Evolutionary conservation across 2,888 invertebrate genomes (phyloP).

Genomic region (Flabesymbios commensalis): DNA sequence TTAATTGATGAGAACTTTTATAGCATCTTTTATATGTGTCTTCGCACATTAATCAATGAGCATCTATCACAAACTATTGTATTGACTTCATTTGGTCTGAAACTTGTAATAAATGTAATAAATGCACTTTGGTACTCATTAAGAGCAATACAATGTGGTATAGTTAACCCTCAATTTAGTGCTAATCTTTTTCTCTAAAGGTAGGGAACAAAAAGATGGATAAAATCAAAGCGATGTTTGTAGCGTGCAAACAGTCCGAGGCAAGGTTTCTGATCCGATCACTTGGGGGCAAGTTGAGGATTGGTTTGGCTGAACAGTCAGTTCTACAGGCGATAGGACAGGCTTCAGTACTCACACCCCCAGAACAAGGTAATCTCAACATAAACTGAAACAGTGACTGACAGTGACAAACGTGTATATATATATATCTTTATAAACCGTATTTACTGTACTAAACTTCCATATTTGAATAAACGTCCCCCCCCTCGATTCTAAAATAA

Average conservation of each 20-base stretch:
- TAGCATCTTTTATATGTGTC: no score
- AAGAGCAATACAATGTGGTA: no score
- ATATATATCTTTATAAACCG: background rate
- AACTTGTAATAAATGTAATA: no score
- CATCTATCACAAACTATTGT: no score
- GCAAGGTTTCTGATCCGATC: conserved; percentile 89
- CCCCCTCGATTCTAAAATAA: no score
- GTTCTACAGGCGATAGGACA: conserved; percentile 85
- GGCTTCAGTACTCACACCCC: conserved; percentile 80
- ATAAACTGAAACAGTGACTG: background rate
- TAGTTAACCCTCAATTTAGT: no score
- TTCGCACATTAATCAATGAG: no score
- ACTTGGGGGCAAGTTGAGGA: conserved; percentile 88
- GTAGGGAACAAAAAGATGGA: conserved; percentile 78
- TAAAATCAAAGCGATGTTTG: conserved; percentile 88
- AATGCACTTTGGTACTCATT: no score
- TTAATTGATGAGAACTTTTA: no score
- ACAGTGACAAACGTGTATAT: background rate
- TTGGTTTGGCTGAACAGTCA: conserved; percentile 96
- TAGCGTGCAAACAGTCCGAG: conserved; percentile 83
- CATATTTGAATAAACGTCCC: background rate
- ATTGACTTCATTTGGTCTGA: no score
- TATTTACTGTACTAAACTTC: background rate
- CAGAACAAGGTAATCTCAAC: conserved; percentile 66
- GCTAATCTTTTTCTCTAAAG: conserved; percentile 38